Conservation (phyloP, 92 coral and sea anemone species). For the Porites lobata region DNA sequence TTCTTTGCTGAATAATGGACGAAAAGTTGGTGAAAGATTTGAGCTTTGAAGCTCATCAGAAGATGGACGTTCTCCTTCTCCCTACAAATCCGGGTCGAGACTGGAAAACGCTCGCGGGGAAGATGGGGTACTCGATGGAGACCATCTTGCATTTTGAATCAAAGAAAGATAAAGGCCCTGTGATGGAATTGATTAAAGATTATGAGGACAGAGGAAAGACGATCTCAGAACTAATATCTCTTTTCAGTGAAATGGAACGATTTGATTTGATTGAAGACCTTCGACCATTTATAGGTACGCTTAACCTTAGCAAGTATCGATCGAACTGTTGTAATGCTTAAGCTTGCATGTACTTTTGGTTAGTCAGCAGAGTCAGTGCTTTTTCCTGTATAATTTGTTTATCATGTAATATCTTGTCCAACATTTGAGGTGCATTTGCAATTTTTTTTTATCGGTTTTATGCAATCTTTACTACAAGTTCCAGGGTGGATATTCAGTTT, state of each 20-base stretch:
- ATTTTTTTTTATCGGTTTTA: too few species aligned
- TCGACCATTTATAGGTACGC: slow-evolving; percentile 67
- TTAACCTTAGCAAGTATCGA: background rate
- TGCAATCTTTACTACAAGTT: too few species aligned
- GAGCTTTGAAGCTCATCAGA: slow-evolving; percentile 74
- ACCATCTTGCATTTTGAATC: slow-evolving; percentile 60
- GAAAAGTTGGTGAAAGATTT: slow-evolving; percentile 73
- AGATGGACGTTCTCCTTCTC: slow-evolving; percentile 63
- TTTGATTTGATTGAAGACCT: slow-evolving; percentile 81
- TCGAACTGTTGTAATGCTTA: too few species aligned
- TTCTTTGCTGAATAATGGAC: slow-evolving; percentile 1
- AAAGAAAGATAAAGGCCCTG: slow-evolving; percentile 59
- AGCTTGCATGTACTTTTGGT: too few species aligned
- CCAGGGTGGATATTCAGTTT: too few species aligned
- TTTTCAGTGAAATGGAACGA: slow-evolving; percentile 74
- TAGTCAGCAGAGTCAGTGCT: too few species aligned
- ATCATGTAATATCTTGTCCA: too few species aligned
- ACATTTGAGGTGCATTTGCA: too few species aligned
- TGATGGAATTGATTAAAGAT: slow-evolving; percentile 55
- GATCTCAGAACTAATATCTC: slow-evolving; percentile 61
- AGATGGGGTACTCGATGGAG: slow-evolving; percentile 69
- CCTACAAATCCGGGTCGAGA: slow-evolving; percentile 63
- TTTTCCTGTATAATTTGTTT: too few species aligned
- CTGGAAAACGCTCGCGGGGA: slow-evolving; percentile 84
- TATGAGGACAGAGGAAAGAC: slow-evolving; percentile 70